A percentile compares a stretch with the other conserved stretches of the same genome.
Evolutionary conservation across 2,888 invertebrate genomes (phyloP).

Genomic region (Xanthorhoe designata): DNA sequence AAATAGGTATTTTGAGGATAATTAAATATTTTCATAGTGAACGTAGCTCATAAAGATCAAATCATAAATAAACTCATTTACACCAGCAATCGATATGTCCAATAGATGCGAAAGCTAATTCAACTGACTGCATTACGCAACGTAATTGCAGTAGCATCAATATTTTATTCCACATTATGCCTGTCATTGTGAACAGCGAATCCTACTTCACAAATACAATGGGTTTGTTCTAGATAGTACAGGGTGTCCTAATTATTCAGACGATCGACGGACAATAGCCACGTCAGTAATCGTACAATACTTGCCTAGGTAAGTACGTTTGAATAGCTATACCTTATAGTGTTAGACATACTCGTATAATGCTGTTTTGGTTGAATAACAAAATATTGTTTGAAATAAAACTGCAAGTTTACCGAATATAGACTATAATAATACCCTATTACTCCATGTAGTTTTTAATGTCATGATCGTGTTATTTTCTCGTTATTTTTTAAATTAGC

Average conservation of each 20-base stretch:
- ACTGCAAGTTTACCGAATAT: too few relatives aligned
- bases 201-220: slow-evolving; percentile 31
- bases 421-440: too few relatives aligned
- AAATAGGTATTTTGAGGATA: too few relatives aligned
- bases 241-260: slow-evolving; percentile 29
- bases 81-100: too few relatives aligned
- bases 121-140: background rate
- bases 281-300: slow-evolving; percentile 13
- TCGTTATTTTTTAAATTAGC: too few relatives aligned
- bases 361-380: background rate
- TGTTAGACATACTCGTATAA: background rate
- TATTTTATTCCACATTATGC: slow-evolving; percentile 15
- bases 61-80: too few relatives aligned
- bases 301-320: background rate
- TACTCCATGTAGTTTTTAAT: too few relatives aligned
- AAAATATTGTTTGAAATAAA: too few relatives aligned
- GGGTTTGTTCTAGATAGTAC: slow-evolving; percentile 23
- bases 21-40: too few relatives aligned
- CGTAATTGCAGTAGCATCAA: slow-evolving; percentile 6
- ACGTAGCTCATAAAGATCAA: too few relatives aligned
- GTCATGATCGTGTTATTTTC: too few relatives aligned
- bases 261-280: slow-evolving; percentile 24
- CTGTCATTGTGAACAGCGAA: slow-evolving; percentile 8
- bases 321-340: background rate
- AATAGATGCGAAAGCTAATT: background rate